Evolutionary conservation across 2,888 invertebrate species (phyloP).

Genomic region (Rhagonycha fulva): DNA sequence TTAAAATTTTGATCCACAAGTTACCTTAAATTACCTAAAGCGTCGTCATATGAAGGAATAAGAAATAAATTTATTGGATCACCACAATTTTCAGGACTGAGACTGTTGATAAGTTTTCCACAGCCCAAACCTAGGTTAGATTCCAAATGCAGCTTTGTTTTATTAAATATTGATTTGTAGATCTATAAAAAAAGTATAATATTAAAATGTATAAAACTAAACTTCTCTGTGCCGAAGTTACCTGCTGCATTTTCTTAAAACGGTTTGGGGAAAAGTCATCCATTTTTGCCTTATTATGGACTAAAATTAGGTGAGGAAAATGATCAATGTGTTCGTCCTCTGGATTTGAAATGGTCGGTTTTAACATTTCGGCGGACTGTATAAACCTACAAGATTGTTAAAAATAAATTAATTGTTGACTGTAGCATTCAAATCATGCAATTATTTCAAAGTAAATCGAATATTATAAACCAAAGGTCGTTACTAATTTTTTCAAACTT

Average conservation of each 20-base stretch:
- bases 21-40: slow-evolving; percentile 49
- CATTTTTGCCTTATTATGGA: slow-evolving; percentile 80
- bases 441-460: too few species aligned
- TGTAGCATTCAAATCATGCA: too few species aligned
- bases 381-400: slow-evolving; percentile 64
- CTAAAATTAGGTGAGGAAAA: slow-evolving; percentile 80
- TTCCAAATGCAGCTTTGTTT: slow-evolving; percentile 67
- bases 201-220: neutral
- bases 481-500: too few species aligned
- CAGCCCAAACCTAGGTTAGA: slow-evolving; percentile 66
- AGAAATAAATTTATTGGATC: slow-evolving; percentile 71
- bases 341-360: slow-evolving; percentile 72
- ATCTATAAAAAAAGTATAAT: slow-evolving; percentile 33
- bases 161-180: slow-evolving; percentile 61
- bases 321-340: slow-evolving; percentile 74
- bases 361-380: slow-evolving; percentile 85
- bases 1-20: neutral
- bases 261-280: slow-evolving; percentile 71
- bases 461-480: too few species aligned
- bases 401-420: neutral
- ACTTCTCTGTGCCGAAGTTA: slow-evolving; percentile 35
- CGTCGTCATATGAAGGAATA: slow-evolving; percentile 64
- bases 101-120: slow-evolving; percentile 56
- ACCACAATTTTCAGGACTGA: slow-evolving; percentile 62
- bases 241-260: slow-evolving; percentile 65